Percentiles rank a stretch among this genome's conserved stretches.
phyloP scores from a whole-genome alignment of 2,113 vertebrate genomes.

The Takifugu bimaculatus region DNA sequence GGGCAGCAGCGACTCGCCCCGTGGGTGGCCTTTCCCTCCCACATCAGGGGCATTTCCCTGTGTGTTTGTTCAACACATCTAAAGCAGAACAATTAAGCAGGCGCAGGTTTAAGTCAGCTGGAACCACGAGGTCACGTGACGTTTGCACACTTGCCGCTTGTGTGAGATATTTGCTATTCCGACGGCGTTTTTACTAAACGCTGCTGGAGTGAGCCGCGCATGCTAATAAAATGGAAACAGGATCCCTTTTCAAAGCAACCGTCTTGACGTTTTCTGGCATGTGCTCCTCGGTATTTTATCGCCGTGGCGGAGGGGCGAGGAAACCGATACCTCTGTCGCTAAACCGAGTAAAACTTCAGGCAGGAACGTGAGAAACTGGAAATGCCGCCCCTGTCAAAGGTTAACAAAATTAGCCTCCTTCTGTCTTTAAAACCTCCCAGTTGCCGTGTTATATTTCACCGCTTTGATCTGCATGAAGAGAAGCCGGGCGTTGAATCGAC shows the following conservation, averaged over 20 bases:
- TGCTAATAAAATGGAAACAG: conserved; percentile 29
- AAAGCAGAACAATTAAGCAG: conserved; percentile 47
- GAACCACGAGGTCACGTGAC: conserved; percentile 52
- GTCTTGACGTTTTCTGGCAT: neutral
- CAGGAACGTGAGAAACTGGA: neutral
- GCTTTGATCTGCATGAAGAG: too few species aligned
- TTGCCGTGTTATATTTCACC: conserved; percentile 15
- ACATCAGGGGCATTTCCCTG: conserved; percentile 50
- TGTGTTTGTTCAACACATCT: conserved; percentile 46
- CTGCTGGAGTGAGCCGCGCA: conserved; percentile 25
- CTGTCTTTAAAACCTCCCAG: conserved; percentile 3
- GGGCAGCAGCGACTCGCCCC: conserved; percentile 64
- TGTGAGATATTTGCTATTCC: conserved; percentile 2
- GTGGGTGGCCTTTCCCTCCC: conserved; percentile 63
- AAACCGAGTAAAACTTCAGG: neutral
- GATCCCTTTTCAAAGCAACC: conserved; percentile 16
- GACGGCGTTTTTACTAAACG: conserved; percentile 12
- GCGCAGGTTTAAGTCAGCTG: conserved; percentile 47
- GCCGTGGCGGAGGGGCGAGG: too few species aligned
- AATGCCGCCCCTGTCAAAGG: neutral
- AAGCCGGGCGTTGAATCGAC: too few species aligned
- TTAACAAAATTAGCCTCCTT: neutral
- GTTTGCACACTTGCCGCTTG: conserved; percentile 58
- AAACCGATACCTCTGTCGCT: neutral
- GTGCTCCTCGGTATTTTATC: neutral